Evolutionary conservation across 1,140 invertebrate species (phyloP).

Genomic region (Hyles euphorbiae): DNA sequence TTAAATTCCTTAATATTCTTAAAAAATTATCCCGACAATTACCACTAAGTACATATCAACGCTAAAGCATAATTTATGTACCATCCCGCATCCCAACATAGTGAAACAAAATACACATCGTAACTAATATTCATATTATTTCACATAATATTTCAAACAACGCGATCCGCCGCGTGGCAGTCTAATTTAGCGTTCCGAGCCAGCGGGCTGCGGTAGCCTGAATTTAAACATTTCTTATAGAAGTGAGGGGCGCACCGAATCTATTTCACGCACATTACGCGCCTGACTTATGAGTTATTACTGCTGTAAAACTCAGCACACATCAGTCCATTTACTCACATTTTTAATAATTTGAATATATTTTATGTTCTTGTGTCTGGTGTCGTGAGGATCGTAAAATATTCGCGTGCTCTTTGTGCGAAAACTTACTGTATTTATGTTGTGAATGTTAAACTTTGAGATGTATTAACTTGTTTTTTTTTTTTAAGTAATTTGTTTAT

Average conservation of each 20-base stretch:
- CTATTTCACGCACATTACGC: conserved; percentile 62
- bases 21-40: no score
- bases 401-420: no score
- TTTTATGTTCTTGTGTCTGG: conserved; percentile 7
- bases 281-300: conserved; percentile 56
- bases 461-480: no score
- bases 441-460: no score
- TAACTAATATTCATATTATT: conserved; percentile 32
- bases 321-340: conserved; percentile 52
- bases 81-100: not conserved
- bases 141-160: conserved; percentile 47
- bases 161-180: conserved; percentile 31
- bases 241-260: conserved; percentile 43
- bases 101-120: not conserved
- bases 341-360: conserved; percentile 43
- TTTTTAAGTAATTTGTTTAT: no score
- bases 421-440: no score
- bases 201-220: conserved; percentile 34
- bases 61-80: no score
- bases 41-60: no score
- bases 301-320: conserved; percentile 58
- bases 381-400: no score
- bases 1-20: no score
- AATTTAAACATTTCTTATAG: conserved; percentile 52
- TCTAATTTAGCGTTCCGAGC: conserved; percentile 51